Percentiles rank a stretch among this genome's conserved stretches.
These are phyloP conservation scores for Cotesia typhae DNA, from an alignment of 1,140 invertebrate species.

Conservation along the genomic window DNA sequence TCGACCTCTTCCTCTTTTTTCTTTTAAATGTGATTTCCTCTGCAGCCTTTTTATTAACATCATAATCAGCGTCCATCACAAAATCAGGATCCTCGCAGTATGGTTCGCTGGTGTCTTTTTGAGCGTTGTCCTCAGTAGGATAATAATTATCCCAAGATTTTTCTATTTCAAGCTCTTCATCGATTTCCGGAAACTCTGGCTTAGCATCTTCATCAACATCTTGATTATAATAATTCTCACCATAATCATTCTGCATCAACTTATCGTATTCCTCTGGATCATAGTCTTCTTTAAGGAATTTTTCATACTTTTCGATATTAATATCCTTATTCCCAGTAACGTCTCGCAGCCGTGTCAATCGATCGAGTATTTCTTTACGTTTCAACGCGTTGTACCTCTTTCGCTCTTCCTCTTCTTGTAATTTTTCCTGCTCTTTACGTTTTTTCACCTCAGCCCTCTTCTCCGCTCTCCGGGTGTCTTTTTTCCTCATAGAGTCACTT, in stretches of 20 bases:
- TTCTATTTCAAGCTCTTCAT: conserved; percentile 77
- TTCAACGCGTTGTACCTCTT: conserved; percentile 88
- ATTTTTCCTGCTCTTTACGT: conserved; percentile 84
- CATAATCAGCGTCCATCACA: conserved; percentile 90
- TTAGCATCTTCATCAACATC: conserved; percentile 76
- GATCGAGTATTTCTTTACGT: conserved; percentile 89
- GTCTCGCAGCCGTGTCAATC: conserved; percentile 86
- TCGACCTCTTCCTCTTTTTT: conserved; percentile 71
- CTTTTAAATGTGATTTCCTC: conserved; percentile 70
- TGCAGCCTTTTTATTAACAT: conserved; percentile 68
- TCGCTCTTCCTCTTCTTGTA: conserved; percentile 85
- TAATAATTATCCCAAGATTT: conserved; percentile 81
- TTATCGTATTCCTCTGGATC: conserved; percentile 89
- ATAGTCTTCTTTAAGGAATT: conserved; percentile 83
- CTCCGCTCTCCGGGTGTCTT: conserved; percentile 80
- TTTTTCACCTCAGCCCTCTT: conserved; percentile 80
- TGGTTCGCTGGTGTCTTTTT: conserved; percentile 54
- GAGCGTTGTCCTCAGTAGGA: conserved; percentile 54
- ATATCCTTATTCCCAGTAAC: conserved; percentile 83
- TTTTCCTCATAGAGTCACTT: conserved; percentile 81
- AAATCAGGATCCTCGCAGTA: conserved; percentile 85
- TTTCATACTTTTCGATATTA: conserved; percentile 64
- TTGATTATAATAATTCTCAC: conserved; percentile 79
- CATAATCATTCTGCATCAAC: conserved; percentile 89
- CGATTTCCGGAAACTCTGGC: conserved; percentile 83